These are phyloP conservation scores for Talpa occidentalis DNA, from an alignment of 2,113 vertebrate genomes.

Conservation along the genomic window DNA sequence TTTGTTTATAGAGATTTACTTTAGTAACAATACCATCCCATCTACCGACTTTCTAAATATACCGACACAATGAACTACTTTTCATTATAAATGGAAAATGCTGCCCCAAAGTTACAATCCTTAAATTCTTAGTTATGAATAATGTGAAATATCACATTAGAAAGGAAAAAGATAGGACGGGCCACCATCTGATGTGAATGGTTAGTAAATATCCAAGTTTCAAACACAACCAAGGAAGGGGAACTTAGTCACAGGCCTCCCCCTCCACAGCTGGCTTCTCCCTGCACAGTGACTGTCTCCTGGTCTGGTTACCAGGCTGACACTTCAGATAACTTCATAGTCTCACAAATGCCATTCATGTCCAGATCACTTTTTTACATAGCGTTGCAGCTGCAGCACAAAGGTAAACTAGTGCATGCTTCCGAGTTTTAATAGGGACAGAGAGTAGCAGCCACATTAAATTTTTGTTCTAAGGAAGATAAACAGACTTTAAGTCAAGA, in stretches of 20 bases:
- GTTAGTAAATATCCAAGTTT: background rate
- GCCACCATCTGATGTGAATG: background rate
- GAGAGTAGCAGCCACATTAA: background rate
- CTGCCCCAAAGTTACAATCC: background rate
- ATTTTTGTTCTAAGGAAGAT: background rate
- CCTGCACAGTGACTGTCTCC: background rate
- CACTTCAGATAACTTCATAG: background rate
- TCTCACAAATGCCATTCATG: background rate
- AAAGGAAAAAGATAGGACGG: background rate
- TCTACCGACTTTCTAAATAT: background rate
- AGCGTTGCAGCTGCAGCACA: background rate
- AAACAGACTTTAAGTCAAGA: background rate
- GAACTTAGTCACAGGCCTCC: background rate
- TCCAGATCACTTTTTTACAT: background rate
- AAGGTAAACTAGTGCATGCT: background rate
- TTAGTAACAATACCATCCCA: constrained; percentile 39
- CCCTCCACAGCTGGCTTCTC: background rate
- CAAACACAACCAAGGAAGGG: background rate
- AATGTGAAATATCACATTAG: background rate
- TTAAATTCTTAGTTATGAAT: constrained; percentile 39
- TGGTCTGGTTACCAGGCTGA: background rate
- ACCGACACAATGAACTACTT: background rate
- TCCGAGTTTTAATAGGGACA: constrained; percentile 21
- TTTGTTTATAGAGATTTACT: constrained; percentile 71
- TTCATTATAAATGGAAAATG: constrained; percentile 42